Evolutionary conservation across 2,797 vertebrate species (phyloP), one percentile per base, ranked within the genome.

Genomic region (Aldrovandia affinis): DNA sequence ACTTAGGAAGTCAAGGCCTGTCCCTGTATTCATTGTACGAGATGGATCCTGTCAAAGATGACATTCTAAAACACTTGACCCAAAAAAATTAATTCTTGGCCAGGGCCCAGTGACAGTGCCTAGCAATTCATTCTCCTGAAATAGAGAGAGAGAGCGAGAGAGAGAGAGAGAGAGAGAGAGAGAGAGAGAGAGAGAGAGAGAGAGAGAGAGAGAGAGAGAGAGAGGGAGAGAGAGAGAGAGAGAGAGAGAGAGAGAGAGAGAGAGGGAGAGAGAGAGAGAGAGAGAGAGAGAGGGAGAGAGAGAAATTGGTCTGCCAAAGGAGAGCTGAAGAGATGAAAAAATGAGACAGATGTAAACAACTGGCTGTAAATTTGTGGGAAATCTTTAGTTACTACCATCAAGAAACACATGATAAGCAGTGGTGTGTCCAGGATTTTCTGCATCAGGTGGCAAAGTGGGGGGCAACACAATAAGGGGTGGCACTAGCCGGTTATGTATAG

Each of bases 11-110:
- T 93, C 92, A 94, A 94, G 92, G 92, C 92, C 92, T 91, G 88
- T 94, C 90, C 91, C 87, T 94, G 93, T 93, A 93, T 92, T 93
- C 92, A 93, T 93, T 93, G 92, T 93, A 93, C 88, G 89, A 93
- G 93, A 95, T 93, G 92, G 92, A 94, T 94, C 92, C 93, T 95
- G 93, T 94, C 94, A 94, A 89, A 93, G 91, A 94, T 94, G 94
- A 94, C 94, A 93, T 93, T 93, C 91, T 93, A 91, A 93, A 94
- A 95, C 93, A 94, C 92, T 94, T 95, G 94, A 95, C 93, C 94
- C 94, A 92, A 93, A 93, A 93, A 94, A 95, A 95, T 93, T 91
- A 94, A 94, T 94, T 94, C 92, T 93, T 91, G 93, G 93, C 92
- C 90, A 89, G 92, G 92, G 92, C 93, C 92, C 90, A 92, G 90